Base-by-base conservation (phyloP, 1,140 invertebrate species). In the Drosophila watanabei region DNA sequence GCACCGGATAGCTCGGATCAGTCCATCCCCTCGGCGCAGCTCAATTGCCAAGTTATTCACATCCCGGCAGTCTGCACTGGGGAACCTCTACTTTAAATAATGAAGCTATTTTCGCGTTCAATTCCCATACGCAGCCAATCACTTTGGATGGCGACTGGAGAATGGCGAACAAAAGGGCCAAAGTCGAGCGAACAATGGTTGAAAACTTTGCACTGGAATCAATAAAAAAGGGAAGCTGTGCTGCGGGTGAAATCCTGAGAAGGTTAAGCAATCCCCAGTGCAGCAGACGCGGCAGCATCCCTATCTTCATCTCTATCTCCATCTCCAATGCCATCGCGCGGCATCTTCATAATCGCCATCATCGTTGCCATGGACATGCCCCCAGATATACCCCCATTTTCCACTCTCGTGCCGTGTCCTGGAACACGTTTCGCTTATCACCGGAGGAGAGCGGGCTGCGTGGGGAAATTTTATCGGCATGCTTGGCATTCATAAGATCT, bases 101-200 rank as follows among this genome's bases (percentile, higher is more conserved):
- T 89, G 85, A 89, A 89, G 85, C 85, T 82, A 90, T 88, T 88
- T 88, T 89, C 85, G 85, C 85, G 85, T 83, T 81, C 81, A 88
- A 88, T 89, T 89, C 85, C 85, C 85, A 89, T 75, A 82, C 82
- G 85, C 86, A 82, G 82, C 73, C 85, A 89, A 89, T 89, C 86
- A 89, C 86, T 89, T 90, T 64, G 73, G 75, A 43, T 49, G 62
- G 58, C 52, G 35, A 28, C 20, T 56, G 52, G 33, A 33, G 60
- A 58, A 16, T 46, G 32, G 56, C 62, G 56, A 81, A 79, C 69
- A 83, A 85, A 84, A 85, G 77, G 84, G 72, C 73, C 75, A 43
- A 33, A 73, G 68, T 61, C 68, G 70, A 56, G 51, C 75, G 71
- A 63, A 78, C 75, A 79, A 70, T 77, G 75, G 73, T 52, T 37